Evolutionary conservation across 1,140 invertebrate species (phyloP).

Genomic region (Zophobas morio): DNA sequence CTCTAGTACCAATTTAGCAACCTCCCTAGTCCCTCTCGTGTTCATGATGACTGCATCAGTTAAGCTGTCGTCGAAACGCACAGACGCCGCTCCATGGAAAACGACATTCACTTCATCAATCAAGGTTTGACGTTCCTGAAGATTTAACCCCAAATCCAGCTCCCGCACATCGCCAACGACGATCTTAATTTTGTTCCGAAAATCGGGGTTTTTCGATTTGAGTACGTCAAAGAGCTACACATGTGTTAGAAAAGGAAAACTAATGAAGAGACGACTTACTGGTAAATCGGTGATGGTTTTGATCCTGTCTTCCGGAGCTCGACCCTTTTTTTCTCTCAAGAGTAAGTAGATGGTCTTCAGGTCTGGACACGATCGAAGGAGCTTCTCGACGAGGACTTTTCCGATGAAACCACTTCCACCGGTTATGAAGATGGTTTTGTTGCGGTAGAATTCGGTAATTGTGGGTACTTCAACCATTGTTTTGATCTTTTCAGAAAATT

Average conservation of each 20-base stretch:
- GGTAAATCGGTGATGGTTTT: not conserved
- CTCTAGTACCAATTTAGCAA: slow-evolving; percentile 71
- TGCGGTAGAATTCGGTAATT: too few species aligned
- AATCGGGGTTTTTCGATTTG: slow-evolving; percentile 69
- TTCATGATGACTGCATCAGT: slow-evolving; percentile 70
- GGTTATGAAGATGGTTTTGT: too few species aligned
- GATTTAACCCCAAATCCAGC: slow-evolving; percentile 67
- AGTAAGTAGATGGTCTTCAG: too few species aligned
- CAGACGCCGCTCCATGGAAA: slow-evolving; percentile 94
- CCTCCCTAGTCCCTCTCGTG: slow-evolving; percentile 62
- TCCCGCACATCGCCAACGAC: slow-evolving; percentile 84
- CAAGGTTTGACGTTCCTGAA: slow-evolving; percentile 72
- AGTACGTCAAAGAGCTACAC: slow-evolving; percentile 73
- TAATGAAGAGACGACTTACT: too few species aligned
- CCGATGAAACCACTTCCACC: too few species aligned
- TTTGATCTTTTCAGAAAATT: too few species aligned
- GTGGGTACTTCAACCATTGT: too few species aligned
- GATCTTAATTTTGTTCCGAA: slow-evolving; percentile 80
- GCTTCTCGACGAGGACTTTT: too few species aligned
- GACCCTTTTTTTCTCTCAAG: too few species aligned
- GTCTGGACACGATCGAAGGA: too few species aligned
- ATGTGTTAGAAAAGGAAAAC: too few species aligned
- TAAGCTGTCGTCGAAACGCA: slow-evolving; percentile 86
- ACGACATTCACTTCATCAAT: slow-evolving; percentile 84
- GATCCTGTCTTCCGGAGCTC: slow-evolving; percentile 6